phyloP scores from a whole-genome alignment of 92 coral and sea anemone genomes.

The Muricea muricata region DNA sequence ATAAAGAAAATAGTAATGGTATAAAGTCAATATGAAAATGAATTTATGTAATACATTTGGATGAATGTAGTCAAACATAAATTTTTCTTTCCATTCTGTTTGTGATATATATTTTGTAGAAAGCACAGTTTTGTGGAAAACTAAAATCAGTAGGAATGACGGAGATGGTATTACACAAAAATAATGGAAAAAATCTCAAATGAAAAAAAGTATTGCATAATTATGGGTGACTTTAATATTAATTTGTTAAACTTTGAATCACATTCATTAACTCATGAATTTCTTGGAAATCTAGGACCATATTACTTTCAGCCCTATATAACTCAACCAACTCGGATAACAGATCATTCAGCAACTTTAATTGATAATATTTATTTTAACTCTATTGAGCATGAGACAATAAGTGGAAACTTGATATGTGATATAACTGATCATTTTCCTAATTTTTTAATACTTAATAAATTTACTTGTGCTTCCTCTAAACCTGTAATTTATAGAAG shows the following conservation, averaged over 20 bases:
- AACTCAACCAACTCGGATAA: background rate
- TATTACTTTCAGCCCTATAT: background rate
- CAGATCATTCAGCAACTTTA: too few species aligned
- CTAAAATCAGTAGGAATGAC: constrained; percentile 38
- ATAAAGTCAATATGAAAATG: background rate
- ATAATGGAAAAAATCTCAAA: background rate
- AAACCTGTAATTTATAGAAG: background rate
- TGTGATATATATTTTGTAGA: constrained; percentile 22
- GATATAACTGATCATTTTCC: too few species aligned
- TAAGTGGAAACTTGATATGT: background rate
- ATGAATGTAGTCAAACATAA: background rate
- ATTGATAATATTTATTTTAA: background rate
- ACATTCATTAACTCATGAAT: background rate
- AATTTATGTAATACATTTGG: background rate
- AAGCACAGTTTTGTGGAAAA: constrained; percentile 45
- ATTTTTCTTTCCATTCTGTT: background rate
- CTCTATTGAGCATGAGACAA: too few species aligned
- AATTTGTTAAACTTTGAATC: background rate
- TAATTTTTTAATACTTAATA: too few species aligned
- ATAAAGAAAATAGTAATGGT: constrained; percentile 21
- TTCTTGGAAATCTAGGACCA: background rate
- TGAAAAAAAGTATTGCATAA: background rate
- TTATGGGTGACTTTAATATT: too few species aligned
- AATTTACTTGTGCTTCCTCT: background rate
- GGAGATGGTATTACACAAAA: background rate